A percentile compares a stretch with the other conserved stretches of the same genome.
Conservation (phyloP, 2,888 invertebrate species). For the Parascotia fuliginaria region DNA sequence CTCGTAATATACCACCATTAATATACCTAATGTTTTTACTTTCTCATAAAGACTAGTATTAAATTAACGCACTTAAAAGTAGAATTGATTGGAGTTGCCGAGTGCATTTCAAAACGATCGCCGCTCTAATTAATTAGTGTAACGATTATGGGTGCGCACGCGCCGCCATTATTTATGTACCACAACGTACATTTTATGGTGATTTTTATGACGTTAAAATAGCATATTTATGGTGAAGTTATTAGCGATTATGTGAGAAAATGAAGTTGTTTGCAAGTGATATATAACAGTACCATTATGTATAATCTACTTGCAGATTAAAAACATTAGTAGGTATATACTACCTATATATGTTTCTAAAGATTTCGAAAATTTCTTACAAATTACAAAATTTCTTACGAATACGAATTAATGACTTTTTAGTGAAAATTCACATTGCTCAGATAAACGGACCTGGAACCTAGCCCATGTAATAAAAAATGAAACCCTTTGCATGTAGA, state of each 20-base stretch:
- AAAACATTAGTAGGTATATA: too few relatives aligned
- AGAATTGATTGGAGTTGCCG: slow-evolving; percentile 64
- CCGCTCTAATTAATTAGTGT: slow-evolving; percentile 64
- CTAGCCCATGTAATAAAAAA: too few relatives aligned
- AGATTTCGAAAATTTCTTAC: too few relatives aligned
- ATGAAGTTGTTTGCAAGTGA: background rate
- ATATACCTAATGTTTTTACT: background rate
- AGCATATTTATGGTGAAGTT: slow-evolving; percentile 2
- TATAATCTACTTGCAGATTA: too few relatives aligned
- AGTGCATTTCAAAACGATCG: slow-evolving; percentile 58
- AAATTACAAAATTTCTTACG: too few relatives aligned
- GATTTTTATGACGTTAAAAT: slow-evolving; percentile 15
- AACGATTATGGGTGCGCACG: slow-evolving; percentile 52
- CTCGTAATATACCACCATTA: background rate
- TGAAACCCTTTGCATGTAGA: too few relatives aligned
- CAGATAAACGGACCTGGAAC: too few relatives aligned
- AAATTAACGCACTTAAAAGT: slow-evolving; percentile 55
- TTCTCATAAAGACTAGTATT: background rate
- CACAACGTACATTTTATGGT: slow-evolving; percentile 14
- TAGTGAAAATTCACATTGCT: too few relatives aligned
- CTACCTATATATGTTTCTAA: too few relatives aligned
- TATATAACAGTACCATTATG: background rate
- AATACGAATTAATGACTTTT: too few relatives aligned
- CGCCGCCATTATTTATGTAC: slow-evolving; percentile 39
- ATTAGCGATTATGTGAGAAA: background rate